A percentile compares a stretch with the other conserved stretches of the same genome.
phyloP scores from a whole-genome alignment of 2,797 vertebrate genomes.

The Trachops cirrhosus region DNA sequence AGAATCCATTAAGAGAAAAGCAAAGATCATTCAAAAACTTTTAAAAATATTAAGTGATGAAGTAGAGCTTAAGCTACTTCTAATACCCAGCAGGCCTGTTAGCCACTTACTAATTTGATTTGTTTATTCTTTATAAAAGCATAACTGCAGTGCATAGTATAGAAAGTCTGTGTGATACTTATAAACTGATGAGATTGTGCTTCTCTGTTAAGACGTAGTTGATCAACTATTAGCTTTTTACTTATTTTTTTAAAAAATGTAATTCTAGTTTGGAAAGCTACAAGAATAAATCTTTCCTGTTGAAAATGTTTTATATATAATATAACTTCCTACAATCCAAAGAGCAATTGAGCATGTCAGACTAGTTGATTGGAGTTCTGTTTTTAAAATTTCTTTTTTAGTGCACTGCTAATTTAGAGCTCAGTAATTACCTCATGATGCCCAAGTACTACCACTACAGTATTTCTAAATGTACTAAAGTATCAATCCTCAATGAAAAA shows the following conservation, averaged over 20 bases:
- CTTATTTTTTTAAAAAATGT: neutral
- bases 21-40: slow-evolving; percentile 64
- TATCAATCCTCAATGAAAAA: slow-evolving; percentile 51
- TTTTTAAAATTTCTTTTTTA: slow-evolving; percentile 47
- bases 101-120: slow-evolving; percentile 6
- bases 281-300: slow-evolving; percentile 49
- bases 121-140: slow-evolving; percentile 47
- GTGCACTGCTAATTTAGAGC: slow-evolving; percentile 21
- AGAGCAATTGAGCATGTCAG: slow-evolving; percentile 51
- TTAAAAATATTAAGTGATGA: neutral
- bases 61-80: neutral
- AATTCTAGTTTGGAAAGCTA: neutral
- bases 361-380: slow-evolving; percentile 30
- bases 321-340: slow-evolving; percentile 10
- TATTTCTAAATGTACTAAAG: slow-evolving; percentile 46
- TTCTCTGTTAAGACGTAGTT: slow-evolving; percentile 32
- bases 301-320: slow-evolving; percentile 10
- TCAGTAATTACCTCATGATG: neutral
- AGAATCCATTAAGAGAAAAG: slow-evolving; percentile 73
- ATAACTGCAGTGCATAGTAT: slow-evolving; percentile 43
- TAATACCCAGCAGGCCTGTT: neutral
- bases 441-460: slow-evolving; percentile 24
- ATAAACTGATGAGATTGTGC: slow-evolving; percentile 36
- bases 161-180: slow-evolving; percentile 32
- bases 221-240: neutral